phyloP scores from a whole-genome alignment of 2,113 vertebrate species.

The Pollimyrus isidori region DNA sequence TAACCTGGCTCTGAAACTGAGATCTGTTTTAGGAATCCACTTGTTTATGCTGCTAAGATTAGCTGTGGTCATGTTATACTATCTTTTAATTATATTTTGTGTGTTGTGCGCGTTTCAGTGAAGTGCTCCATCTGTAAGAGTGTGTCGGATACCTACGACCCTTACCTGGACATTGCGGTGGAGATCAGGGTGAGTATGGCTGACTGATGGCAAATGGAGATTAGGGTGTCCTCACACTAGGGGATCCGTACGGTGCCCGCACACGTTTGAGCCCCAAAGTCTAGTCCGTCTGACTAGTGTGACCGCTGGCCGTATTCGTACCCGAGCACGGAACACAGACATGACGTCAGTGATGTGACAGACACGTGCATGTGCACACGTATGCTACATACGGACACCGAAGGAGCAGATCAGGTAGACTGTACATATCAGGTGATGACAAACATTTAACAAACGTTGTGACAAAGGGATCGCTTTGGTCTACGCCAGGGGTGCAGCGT shows the following conservation, averaged over 20 bases:
- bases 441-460: not conserved
- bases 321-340: no score
- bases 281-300: not conserved
- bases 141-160: constrained; percentile 89
- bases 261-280: not conserved
- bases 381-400: not conserved
- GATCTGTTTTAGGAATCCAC: not conserved
- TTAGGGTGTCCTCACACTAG: not conserved
- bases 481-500: not conserved
- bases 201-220: not conserved
- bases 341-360: no score
- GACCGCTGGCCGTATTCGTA: no score
- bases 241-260: not conserved
- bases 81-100: not conserved
- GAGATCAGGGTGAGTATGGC: constrained; percentile 76
- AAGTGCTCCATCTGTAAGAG: constrained; percentile 86
- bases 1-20: not conserved
- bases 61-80: not conserved
- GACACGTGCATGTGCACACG: not conserved
- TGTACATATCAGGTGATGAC: not conserved
- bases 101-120: constrained; percentile 60
- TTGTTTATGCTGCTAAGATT: not conserved
- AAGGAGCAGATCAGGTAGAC: not conserved
- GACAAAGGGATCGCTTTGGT: not conserved
- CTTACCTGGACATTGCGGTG: constrained; percentile 84